Conservation (phyloP, 2,888 invertebrate genomes). For the Nowickia ferox region DNA sequence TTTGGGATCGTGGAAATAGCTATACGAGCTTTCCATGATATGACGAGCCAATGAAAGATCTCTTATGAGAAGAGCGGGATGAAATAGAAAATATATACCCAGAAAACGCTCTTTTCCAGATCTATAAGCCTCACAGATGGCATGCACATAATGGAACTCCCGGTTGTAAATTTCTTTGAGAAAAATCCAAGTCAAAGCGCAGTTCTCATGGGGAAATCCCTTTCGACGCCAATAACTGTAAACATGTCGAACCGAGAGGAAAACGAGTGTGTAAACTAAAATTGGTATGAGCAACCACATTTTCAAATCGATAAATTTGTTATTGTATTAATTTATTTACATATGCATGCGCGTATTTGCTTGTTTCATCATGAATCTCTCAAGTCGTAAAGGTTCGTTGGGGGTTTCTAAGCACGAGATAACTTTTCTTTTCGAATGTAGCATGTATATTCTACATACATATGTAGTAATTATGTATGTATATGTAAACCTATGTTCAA, state of each 20-base stretch:
- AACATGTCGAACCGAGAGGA: constrained; percentile 78
- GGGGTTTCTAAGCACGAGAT: not conserved
- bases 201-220: constrained; percentile 78
- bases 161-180: constrained; percentile 76
- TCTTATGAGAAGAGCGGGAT: constrained; percentile 86
- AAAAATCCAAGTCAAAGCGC: constrained; percentile 75
- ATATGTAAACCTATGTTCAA: too few species aligned
- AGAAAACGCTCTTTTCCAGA: constrained; percentile 82
- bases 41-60: constrained; percentile 86
- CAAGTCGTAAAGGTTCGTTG: constrained; percentile 7
- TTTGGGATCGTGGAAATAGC: constrained; percentile 86
- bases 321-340: not conserved
- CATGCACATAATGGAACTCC: constrained; percentile 78
- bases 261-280: constrained; percentile 75
- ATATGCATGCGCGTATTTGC: not conserved
- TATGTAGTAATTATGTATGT: too few species aligned
- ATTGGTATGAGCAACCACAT: constrained; percentile 81
- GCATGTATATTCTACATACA: too few species aligned
- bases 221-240: constrained; percentile 80
- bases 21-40: constrained; percentile 86
- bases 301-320: constrained; percentile 18
- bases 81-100: constrained; percentile 87
- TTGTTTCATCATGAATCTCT: not conserved
- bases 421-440: not conserved
- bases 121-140: constrained; percentile 77